Percentiles rank a stretch among this genome's conserved stretches.
Evolutionary conservation across 2,797 vertebrate genomes (phyloP).

Genomic region (Platyrinchus mystaceus): DNA sequence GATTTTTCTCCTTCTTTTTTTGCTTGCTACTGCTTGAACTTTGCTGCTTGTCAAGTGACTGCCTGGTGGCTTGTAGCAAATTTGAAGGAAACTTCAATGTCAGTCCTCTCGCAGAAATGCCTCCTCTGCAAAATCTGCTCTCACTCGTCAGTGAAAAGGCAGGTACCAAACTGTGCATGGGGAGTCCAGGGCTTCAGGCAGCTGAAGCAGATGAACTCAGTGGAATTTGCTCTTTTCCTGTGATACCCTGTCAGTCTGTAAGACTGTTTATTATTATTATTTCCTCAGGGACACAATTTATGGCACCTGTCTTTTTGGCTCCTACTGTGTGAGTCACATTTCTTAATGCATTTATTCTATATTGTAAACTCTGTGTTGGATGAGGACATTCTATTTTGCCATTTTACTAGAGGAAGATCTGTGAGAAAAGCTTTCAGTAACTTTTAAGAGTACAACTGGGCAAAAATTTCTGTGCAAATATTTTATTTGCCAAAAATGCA

Average conservation of each 20-base stretch:
- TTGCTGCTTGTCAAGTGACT: constrained; percentile 15
- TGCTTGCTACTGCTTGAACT: constrained; percentile 3
- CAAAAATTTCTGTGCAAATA: constrained; percentile 11
- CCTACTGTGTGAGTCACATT: not conserved
- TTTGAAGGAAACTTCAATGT: constrained; percentile 22
- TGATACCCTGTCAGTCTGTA: not conserved
- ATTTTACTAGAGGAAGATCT: not conserved
- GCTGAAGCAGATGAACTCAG: not conserved
- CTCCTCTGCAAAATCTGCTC: constrained; percentile 12
- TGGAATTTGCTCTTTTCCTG: not conserved
- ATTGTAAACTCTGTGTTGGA: not conserved
- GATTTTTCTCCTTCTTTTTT: not conserved
- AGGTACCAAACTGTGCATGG: not conserved
- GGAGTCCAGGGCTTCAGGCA: not conserved
- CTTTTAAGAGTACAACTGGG: not conserved
- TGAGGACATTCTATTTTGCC: not conserved
- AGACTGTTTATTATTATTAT: not conserved
- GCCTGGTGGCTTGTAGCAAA: not conserved
- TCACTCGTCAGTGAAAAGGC: not conserved
- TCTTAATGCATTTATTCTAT: not conserved
- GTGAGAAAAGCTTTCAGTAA: constrained; percentile 4
- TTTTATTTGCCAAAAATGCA: not conserved
- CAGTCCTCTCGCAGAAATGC: not conserved
- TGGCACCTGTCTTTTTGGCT: not conserved
- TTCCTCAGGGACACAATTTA: not conserved